Evolutionary conservation across 2,888 invertebrate species (phyloP).

Genomic region (Anthoptus insignis): DNA sequence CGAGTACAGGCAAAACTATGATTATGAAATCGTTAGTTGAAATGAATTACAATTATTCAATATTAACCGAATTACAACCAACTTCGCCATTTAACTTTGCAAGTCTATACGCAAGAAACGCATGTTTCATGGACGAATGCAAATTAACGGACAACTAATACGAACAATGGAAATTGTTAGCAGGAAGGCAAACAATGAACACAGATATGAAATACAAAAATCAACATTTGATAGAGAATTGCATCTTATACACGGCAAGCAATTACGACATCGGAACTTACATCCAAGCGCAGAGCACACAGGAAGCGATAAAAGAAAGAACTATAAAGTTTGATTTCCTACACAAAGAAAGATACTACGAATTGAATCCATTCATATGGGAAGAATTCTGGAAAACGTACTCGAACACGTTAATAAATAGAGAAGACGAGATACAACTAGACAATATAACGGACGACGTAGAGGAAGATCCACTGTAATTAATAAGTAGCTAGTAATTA

Average conservation of each 20-base stretch:
- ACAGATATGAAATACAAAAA: conserved; percentile 11
- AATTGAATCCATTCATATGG: conserved; percentile 14
- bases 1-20: conserved; percentile 50
- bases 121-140: conserved; percentile 40
- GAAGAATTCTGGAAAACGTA: conserved; percentile 4
- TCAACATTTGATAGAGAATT: not conserved
- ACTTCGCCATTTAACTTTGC: conserved; percentile 51
- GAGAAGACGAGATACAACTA: not conserved
- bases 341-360: not conserved
- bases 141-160: conserved; percentile 16
- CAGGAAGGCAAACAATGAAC: conserved; percentile 1
- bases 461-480: not conserved
- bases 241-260: conserved; percentile 11
- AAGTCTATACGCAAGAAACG: conserved; percentile 49
- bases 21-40: conserved; percentile 50
- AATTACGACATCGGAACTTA: not conserved
- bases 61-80: conserved; percentile 51
- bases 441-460: conserved; percentile 5
- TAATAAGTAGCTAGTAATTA: too few species aligned
- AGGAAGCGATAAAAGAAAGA: conserved; percentile 16
- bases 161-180: conserved; percentile 22
- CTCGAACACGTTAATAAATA: not conserved
- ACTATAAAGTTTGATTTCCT: conserved; percentile 12
- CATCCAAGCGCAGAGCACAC: not conserved
- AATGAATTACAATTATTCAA: conserved; percentile 47